Evolutionary conservation across 2,113 vertebrate species (phyloP).

Genomic region (Salvator merianae): DNA sequence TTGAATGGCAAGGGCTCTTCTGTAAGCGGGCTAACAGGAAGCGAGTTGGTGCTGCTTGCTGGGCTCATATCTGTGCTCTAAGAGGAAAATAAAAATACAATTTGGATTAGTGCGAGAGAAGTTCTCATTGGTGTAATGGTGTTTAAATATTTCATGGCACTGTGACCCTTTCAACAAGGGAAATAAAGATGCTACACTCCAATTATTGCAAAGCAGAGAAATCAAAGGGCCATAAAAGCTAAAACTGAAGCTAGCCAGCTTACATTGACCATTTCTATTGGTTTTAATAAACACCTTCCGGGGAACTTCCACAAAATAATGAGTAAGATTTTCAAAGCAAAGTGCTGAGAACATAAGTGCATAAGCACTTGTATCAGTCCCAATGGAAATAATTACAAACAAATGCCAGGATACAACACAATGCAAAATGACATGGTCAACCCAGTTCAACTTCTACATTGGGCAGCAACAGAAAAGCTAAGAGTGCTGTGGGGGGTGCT

Average conservation of each 20-base stretch:
- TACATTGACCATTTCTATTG: neutral
- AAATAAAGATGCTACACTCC: neutral
- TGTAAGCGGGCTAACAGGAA: slow-evolving; percentile 92
- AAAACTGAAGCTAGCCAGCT: slow-evolving; percentile 2
- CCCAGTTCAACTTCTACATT: neutral
- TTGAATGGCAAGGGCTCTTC: slow-evolving; percentile 89
- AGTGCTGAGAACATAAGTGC: neutral
- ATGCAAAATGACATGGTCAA: neutral
- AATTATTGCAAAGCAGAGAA: neutral
- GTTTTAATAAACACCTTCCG: neutral
- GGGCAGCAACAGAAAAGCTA: neutral
- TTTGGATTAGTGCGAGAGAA: neutral
- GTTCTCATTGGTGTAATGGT: neutral
- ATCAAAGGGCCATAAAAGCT: neutral
- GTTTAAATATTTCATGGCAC: neutral
- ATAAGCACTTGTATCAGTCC: neutral
- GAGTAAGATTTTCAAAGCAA: neutral
- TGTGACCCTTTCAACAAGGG: neutral
- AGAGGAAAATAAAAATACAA: slow-evolving; percentile 60
- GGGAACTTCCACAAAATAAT: neutral
- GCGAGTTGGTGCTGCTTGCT: slow-evolving; percentile 90
- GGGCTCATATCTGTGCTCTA: slow-evolving; percentile 94
- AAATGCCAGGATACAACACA: neutral
- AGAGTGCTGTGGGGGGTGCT: neutral
- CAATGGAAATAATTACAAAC: slow-evolving; percentile 2